Evolutionary conservation across 2,113 vertebrate species (phyloP), one percentile per base, ranked within the genome.

Genomic region (Xerus inauris): DNA sequence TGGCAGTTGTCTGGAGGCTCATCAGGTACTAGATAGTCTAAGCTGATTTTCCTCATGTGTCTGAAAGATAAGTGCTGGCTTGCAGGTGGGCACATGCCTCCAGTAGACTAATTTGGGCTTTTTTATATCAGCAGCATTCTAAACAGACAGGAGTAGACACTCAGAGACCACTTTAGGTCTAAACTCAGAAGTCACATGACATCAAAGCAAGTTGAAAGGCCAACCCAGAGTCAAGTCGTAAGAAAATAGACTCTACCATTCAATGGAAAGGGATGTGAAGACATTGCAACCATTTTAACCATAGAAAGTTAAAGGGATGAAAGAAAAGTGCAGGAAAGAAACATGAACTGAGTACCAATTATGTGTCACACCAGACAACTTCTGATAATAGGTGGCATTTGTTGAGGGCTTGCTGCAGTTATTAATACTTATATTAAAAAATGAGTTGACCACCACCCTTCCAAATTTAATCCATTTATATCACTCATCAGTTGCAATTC

Each of bases 391-490:
- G 6, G n/a, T 35, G 38, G 49, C 5, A n/a, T 49, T 75, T 69
- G 14, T 69, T 0, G 49, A 57, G 5, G 16, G 8, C 17, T 87
- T 45, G 19, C 75, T 85, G 0, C 20, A 84, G 13, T 38, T 22
- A 59, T 64, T 90, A 64, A 65, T 20, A 64, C 32, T 95, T 93
- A 86, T 79, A 89, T 65, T 90, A 69, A 51, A 81, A 96, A 94
- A 89, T 28, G 22, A 67, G 8, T 54, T 87, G 45, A 67, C 81
- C 13, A 40, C 13, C 8, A 71, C 92, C 17, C 28, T 94, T 86
- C 42, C 35, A 96, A 90, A 40, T 14, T 24, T 62, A 22, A 42
- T 73, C 80, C 32, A 67, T 59, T 65, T 2, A 1, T 6, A 62
- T 87, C 20, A 42, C 45, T 90, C 81, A 88, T 71, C 87, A 80